These are phyloP conservation scores for Punctoribates punctum DNA, from an alignment of 2,888 invertebrate species.

Conservation along the genomic window DNA sequence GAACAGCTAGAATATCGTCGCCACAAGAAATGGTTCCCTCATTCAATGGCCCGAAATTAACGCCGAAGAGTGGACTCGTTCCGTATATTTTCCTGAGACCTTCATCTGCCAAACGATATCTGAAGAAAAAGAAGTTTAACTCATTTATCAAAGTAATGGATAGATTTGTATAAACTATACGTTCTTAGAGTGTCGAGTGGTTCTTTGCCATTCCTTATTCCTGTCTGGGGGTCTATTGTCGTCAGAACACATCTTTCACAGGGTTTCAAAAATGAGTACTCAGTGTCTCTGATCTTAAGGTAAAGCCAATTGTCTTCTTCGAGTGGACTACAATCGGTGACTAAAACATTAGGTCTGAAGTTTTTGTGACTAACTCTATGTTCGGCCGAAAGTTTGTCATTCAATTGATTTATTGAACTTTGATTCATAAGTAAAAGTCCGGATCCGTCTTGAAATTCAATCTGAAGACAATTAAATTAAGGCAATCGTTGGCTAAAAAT, in stretches of 20 bases:
- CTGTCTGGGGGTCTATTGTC: slow-evolving; percentile 43
- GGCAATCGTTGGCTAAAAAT: neutral
- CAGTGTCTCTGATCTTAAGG: slow-evolving; percentile 31
- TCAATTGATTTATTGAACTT: slow-evolving; percentile 41
- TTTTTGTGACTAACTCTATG: slow-evolving; percentile 29
- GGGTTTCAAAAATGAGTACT: slow-evolving; percentile 27
- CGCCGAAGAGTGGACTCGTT: slow-evolving; percentile 39
- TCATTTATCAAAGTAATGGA: too few relatives aligned
- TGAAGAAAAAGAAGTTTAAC: too few relatives aligned
- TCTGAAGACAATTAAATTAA: neutral
- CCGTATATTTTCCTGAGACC: slow-evolving; percentile 22
- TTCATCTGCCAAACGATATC: slow-evolving; percentile 18
- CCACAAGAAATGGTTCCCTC: slow-evolving; percentile 17
- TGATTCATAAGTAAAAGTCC: slow-evolving; percentile 39
- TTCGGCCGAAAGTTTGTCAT: slow-evolving; percentile 16
- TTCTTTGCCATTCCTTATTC: slow-evolving; percentile 35
- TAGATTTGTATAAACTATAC: too few relatives aligned
- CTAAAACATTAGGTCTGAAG: slow-evolving; percentile 43
- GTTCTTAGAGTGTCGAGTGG: slow-evolving; percentile 34
- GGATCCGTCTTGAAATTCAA: slow-evolving; percentile 40
- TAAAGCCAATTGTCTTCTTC: slow-evolving; percentile 43
- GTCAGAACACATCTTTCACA: slow-evolving; percentile 42
- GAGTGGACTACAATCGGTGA: slow-evolving; percentile 26
- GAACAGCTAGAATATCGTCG: slow-evolving; percentile 3
- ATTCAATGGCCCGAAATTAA: slow-evolving; percentile 16